Evolutionary conservation across 1,140 invertebrate genomes (phyloP).

Genomic region (Calycopis cecrops): DNA sequence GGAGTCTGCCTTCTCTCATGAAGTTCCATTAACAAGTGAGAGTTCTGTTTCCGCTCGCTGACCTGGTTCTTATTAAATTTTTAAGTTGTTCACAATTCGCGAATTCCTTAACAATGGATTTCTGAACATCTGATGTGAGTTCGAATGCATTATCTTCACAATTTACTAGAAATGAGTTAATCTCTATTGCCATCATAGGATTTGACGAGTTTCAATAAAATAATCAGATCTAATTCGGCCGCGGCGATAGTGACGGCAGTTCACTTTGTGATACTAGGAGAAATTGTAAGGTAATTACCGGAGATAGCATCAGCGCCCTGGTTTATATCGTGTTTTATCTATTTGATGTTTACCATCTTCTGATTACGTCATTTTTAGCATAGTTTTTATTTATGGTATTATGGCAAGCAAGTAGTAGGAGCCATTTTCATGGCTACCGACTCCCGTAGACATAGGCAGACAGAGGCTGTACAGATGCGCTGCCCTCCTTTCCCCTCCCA

Average conservation of each 20-base stretch:
- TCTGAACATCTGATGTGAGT: conserved; percentile 6
- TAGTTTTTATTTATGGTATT: too few relatives aligned
- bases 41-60: background rate
- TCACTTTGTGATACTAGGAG: background rate
- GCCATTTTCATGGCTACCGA: too few relatives aligned
- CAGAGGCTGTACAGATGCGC: too few relatives aligned
- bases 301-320: too few relatives aligned
- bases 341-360: background rate
- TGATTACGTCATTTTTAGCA: background rate
- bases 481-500: too few relatives aligned
- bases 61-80: background rate
- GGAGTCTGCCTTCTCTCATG: conserved; percentile 22
- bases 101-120: conserved; percentile 10
- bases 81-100: background rate
- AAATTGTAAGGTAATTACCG: background rate
- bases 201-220: conserved; percentile 14
- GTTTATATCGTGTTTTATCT: background rate
- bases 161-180: conserved; percentile 18
- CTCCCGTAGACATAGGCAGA: too few relatives aligned
- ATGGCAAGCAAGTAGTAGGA: too few relatives aligned
- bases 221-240: conserved; percentile 8
- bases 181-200: conserved; percentile 15
- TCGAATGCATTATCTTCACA: conserved; percentile 14
- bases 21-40: conserved; percentile 17
- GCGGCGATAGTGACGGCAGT: background rate